These are phyloP conservation scores for Mongoloraphidia duomilia DNA, from an alignment of 2,888 invertebrate species.

Conservation along the genomic window DNA sequence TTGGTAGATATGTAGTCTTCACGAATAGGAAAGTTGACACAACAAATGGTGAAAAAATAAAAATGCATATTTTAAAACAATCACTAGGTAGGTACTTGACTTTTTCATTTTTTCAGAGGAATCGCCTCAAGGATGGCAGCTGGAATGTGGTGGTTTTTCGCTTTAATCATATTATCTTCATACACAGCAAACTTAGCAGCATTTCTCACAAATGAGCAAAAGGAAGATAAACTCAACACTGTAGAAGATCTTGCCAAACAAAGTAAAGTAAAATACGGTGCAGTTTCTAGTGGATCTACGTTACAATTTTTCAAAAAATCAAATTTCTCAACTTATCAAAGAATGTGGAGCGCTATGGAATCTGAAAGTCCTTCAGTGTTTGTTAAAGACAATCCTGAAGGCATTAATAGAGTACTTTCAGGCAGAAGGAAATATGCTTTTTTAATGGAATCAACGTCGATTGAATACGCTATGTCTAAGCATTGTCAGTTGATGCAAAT, in stretches of 20 bases:
- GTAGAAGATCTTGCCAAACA: conserved; percentile 88
- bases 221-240: conserved; percentile 77
- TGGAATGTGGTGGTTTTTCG: conserved; percentile 90
- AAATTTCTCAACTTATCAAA: conserved; percentile 75
- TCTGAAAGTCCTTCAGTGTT: conserved; percentile 72
- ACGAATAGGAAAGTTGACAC: no score
- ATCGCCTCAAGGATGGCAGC: conserved; percentile 78
- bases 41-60: no score
- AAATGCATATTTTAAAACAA: no score
- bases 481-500: conserved; percentile 76
- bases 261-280: conserved; percentile 92
- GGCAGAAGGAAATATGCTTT: conserved; percentile 78
- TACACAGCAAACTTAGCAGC: conserved; percentile 93
- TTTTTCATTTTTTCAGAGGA: conserved; percentile 50
- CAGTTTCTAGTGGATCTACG: conserved; percentile 77
- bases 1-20: no score
- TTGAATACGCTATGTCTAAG: conserved; percentile 81
- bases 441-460: conserved; percentile 89
- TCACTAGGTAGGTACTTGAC: no score
- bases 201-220: conserved; percentile 77
- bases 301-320: conserved; percentile 82
- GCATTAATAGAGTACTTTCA: conserved; percentile 68
- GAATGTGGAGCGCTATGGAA: conserved; percentile 90
- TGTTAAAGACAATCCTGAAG: conserved; percentile 67
- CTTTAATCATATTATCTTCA: conserved; percentile 79